Evolutionary conservation across 2,113 vertebrate genomes (phyloP), one percentile per base, ranked within the genome.

Genomic region (Psettodes erumei): DNA sequence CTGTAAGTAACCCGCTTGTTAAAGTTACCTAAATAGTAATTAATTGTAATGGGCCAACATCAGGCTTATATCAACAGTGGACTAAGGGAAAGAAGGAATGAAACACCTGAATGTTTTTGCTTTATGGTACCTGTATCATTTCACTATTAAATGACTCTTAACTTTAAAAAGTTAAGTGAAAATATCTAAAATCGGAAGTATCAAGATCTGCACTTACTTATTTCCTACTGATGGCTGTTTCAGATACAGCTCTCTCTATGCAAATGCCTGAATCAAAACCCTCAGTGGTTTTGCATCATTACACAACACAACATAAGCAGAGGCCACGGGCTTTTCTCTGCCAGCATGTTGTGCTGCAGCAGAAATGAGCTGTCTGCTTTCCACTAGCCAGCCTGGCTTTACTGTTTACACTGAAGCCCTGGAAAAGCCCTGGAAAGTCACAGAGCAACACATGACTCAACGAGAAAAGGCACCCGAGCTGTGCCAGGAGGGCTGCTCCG

Each of bases 231-330:
- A 11, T 54, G 32, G 56, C 16, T 59, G 38, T 63, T 56, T 69
- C 58, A 43, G 55, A 66, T 65, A 19, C 56, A 33, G 19, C 47
- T 63, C 59, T 82, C 28, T 43, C 33, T 55, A 27, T 79, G 67
- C 32, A 83, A 69, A 71, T 78, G 50, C 51, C 50, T 76, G 63
- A 73, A 73, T 86, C 69, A 53, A 74, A 81, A 68, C 73, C 53
- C 53, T 75, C 59, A 59, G 74, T 70, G 71, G 67, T 76, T 81
- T 86, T 83, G 64, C 79, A 78, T 87, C 83, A 77, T 76, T 75
- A 50, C 71, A 77, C 74, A 84, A 79, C 75, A 85, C 21, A 68
- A 83, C 53, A 75, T 50, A 45, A 62, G 60, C 67, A 38, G 69
- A 68, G 50, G 45, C 71, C 43, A 51, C 42, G 19, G 28, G 18